phyloP scores from a whole-genome alignment of 1,140 invertebrate genomes.

The Magallana angulata region DNA sequence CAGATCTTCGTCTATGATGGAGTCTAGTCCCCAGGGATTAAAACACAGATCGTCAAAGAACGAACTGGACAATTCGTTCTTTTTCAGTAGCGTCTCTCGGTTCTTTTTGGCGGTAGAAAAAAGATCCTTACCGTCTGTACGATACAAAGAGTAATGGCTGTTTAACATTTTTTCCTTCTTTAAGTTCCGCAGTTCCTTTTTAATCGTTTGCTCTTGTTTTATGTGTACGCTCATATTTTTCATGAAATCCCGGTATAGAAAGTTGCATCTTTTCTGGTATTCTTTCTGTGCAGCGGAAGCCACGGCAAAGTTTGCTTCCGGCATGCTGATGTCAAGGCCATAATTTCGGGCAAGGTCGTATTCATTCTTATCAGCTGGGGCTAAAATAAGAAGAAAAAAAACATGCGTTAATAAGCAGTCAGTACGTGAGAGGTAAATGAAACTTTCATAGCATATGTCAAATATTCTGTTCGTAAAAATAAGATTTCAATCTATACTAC shows the following conservation, averaged over 20 bases:
- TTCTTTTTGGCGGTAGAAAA: constrained; percentile 54
- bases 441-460: too few relatives aligned
- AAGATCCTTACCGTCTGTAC: constrained; percentile 49
- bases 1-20: constrained; percentile 55
- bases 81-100: constrained; percentile 49
- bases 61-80: constrained; percentile 39
- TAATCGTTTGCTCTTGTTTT: constrained; percentile 52
- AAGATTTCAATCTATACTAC: too few relatives aligned
- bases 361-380: constrained; percentile 37
- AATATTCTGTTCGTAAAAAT: too few relatives aligned
- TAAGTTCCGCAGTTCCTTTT: constrained; percentile 40
- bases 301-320: constrained; percentile 47
- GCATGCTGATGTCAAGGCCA: constrained; percentile 58
- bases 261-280: constrained; percentile 47
- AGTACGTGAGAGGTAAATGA: too few relatives aligned
- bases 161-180: constrained; percentile 52
- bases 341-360: constrained; percentile 49
- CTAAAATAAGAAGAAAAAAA: not conserved
- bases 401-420: too few relatives aligned
- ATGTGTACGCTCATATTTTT: constrained; percentile 55
- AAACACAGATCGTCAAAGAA: constrained; percentile 48
- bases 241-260: constrained; percentile 51
- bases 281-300: constrained; percentile 45
- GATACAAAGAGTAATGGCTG: constrained; percentile 54
- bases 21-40: constrained; percentile 57